Percentiles rank a stretch among this genome's conserved stretches.
Evolutionary conservation across 2,113 vertebrate genomes (phyloP).

Genomic region (Scomber japonicus): DNA sequence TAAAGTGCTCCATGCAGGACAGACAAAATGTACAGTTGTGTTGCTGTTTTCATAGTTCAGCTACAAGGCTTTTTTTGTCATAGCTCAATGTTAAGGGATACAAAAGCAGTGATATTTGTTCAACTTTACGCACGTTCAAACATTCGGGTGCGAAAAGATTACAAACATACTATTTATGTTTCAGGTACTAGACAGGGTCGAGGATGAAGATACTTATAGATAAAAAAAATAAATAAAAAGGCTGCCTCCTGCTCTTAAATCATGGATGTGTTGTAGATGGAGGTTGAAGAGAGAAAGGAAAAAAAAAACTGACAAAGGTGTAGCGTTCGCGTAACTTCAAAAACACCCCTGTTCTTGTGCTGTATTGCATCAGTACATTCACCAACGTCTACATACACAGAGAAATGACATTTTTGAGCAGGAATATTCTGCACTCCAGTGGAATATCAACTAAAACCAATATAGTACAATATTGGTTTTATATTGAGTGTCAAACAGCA

Average conservation of each 20-base stretch:
- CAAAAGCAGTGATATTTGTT: constrained; percentile 52
- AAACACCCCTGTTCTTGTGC: constrained; percentile 70
- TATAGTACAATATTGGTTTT: constrained; percentile 33
- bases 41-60: constrained; percentile 68
- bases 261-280: constrained; percentile 23
- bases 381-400: constrained; percentile 70
- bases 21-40: constrained; percentile 77
- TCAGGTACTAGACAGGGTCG: constrained; percentile 56
- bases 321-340: constrained; percentile 44
- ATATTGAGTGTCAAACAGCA: constrained; percentile 27
- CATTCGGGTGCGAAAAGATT: constrained; percentile 44
- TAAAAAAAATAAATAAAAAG: not conserved
- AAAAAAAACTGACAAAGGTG: constrained; percentile 17
- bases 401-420: constrained; percentile 55
- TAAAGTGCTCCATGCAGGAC: constrained; percentile 87
- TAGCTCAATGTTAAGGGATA: constrained; percentile 48
- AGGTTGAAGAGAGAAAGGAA: constrained; percentile 5
- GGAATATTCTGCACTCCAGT: constrained; percentile 52
- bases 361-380: constrained; percentile 78
- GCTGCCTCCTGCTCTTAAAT: constrained; percentile 24
- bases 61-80: constrained; percentile 47
- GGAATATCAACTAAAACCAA: constrained; percentile 36
- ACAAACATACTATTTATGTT: constrained; percentile 47
- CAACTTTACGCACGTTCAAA: constrained; percentile 50
- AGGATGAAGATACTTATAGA: constrained; percentile 47